A percentile compares a stretch with the other conserved stretches of the same genome.
These are phyloP conservation scores for Chirona hameri DNA, from an alignment of 2,888 invertebrate species.

Conservation along the genomic window DNA sequence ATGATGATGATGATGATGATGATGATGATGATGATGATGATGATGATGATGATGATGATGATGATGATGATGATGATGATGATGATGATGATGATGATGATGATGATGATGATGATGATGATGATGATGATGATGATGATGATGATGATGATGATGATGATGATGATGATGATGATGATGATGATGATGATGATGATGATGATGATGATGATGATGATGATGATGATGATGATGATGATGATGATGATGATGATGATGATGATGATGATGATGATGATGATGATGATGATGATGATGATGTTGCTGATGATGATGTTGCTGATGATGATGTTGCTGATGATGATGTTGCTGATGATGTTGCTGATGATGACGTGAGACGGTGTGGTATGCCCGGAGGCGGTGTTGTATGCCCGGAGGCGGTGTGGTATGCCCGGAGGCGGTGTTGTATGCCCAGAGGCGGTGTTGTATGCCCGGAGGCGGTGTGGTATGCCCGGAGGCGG, in stretches of 20 bases:
- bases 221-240: slow-evolving; percentile 22
- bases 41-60: slow-evolving; percentile 22
- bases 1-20: slow-evolving; percentile 22
- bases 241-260: slow-evolving; percentile 22
- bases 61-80: slow-evolving; percentile 22
- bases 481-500: too few species aligned
- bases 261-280: slow-evolving; percentile 22
- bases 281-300: too few species aligned
- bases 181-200: slow-evolving; percentile 22
- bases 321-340: too few species aligned
- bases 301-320: too few species aligned
- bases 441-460: too few species aligned
- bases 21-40: slow-evolving; percentile 22
- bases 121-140: slow-evolving; percentile 22
- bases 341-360: too few species aligned
- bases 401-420: too few species aligned
- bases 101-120: slow-evolving; percentile 22
- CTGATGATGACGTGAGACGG: too few species aligned
- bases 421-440: too few species aligned
- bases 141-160: slow-evolving; percentile 22
- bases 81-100: slow-evolving; percentile 22
- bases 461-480: too few species aligned
- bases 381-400: too few species aligned
- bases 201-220: slow-evolving; percentile 22
- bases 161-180: slow-evolving; percentile 22